These are phyloP conservation scores for Tortrix viridana DNA, from an alignment of 2,888 invertebrate species.

Conservation along the genomic window DNA sequence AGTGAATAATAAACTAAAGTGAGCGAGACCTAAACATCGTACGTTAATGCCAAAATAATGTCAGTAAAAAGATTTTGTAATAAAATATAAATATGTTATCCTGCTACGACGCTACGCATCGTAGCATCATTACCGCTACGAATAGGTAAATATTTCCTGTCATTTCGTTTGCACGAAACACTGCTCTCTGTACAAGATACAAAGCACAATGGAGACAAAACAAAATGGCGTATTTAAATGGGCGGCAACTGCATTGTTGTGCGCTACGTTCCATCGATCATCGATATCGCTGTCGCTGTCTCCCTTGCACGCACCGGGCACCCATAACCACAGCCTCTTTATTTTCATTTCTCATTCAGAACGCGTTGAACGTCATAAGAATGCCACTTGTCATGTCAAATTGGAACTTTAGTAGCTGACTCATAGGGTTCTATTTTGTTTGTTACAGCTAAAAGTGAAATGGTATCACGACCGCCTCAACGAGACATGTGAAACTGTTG, in stretches of 20 bases:
- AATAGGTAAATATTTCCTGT: slow-evolving; percentile 78
- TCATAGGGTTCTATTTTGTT: slow-evolving; percentile 46
- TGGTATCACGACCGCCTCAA: slow-evolving; percentile 50
- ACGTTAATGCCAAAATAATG: too few relatives aligned
- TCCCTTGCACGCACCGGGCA: slow-evolving; percentile 61
- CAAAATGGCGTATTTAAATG: slow-evolving; percentile 85
- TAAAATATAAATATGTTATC: neutral
- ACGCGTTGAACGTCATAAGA: slow-evolving; percentile 54
- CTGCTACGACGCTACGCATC: slow-evolving; percentile 39
- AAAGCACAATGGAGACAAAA: slow-evolving; percentile 77
- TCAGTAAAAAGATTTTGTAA: too few relatives aligned
- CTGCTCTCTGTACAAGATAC: slow-evolving; percentile 74
- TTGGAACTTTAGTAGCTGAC: slow-evolving; percentile 41
- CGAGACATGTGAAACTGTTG: slow-evolving; percentile 74
- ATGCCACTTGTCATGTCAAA: slow-evolving; percentile 38
- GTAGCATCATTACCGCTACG: slow-evolving; percentile 56
- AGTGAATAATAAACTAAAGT: too few relatives aligned
- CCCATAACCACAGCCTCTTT: slow-evolving; percentile 58
- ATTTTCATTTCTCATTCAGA: slow-evolving; percentile 65
- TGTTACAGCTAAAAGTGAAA: slow-evolving; percentile 39
- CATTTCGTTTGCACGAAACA: slow-evolving; percentile 78
- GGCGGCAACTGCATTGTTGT: slow-evolving; percentile 79
- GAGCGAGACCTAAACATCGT: too few relatives aligned
- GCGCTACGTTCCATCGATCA: slow-evolving; percentile 36
- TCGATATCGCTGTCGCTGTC: slow-evolving; percentile 52